Evolutionary conservation across 2,888 invertebrate species (phyloP), one percentile per base, ranked within the genome.

Genomic region (Tetragnatha montana): DNA sequence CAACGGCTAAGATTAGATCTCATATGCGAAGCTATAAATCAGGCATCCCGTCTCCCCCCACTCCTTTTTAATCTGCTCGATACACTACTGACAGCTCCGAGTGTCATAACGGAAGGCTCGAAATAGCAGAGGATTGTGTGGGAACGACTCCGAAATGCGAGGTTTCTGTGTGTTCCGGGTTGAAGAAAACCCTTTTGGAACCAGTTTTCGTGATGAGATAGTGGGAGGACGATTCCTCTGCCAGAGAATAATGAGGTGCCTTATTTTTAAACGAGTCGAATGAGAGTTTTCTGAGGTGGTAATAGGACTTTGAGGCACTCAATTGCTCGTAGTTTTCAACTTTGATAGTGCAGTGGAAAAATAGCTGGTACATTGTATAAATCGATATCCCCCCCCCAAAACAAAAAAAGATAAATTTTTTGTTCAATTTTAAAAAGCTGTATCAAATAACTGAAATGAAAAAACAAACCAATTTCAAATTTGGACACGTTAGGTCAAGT

Each of bases 21-120:
- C 51, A 21, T 78, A 74, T 60, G 78, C 85, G 70, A 85, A 85
- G 79, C 70, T 79, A 85, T 85, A 85, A 85, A 85, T 85, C 85
- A 85, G 71, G 60, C 17, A 17, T 68, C 60, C 12, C 10, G 49
- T 71, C 51, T 17, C 49, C 81, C 49, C 81, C 68, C 35, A 49
- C 71, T 70, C 49, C 47, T 81, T 80, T 35, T 60, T 60, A 60
- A 60, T 60, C 60, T 60, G 60, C 60, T 81, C 50, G 71, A 81
- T 81, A 71, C 35, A 60, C 50, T 82, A 60, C 50, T 82, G 82
- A 82, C 82, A 82, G 51, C 82, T 60, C 14, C n/a, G 60, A 82
- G 82, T 82, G 82, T 82, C 19, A 60, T 21, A 51, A 22, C 50
- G 51, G 51, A 82, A 74, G 8, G 82, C 82, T 35, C 35, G 82